A percentile compares a stretch with the other conserved stretches of the same genome.
Conservation (phyloP, 2,113 vertebrate genomes). For the Greenwoodochromis staneri region DNA sequence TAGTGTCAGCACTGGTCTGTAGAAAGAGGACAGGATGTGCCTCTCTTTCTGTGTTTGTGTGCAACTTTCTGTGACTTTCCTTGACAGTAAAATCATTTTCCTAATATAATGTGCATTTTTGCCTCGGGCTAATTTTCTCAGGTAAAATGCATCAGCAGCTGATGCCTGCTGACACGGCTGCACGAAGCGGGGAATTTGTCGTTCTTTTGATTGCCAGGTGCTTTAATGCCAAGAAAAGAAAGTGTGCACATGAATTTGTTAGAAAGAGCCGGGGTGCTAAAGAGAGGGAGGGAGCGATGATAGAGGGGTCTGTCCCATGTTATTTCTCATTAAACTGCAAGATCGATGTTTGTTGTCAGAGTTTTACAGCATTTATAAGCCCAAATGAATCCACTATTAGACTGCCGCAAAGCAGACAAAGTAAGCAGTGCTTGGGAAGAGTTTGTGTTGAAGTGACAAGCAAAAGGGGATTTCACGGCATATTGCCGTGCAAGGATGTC, state of each 20-base stretch:
- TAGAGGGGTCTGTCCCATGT: neutral
- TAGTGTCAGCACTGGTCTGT: slow-evolving; percentile 53
- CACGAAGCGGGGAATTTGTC: neutral
- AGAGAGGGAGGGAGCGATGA: neutral
- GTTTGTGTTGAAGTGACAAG: neutral
- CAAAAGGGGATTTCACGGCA: neutral
- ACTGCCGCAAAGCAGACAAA: neutral
- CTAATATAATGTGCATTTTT: neutral
- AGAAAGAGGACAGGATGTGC: slow-evolving; percentile 39
- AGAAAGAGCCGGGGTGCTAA: neutral
- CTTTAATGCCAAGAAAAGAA: neutral
- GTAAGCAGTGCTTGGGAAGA: neutral
- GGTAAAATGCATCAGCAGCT: neutral
- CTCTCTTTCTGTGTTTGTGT: neutral
- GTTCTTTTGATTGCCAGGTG: slow-evolving; percentile 6
- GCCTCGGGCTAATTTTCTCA: neutral
- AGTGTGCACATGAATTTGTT: neutral
- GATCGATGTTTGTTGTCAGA: slow-evolving; percentile 44
- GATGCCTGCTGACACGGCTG: neutral
- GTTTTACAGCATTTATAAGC: slow-evolving; percentile 42
- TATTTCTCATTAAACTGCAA: slow-evolving; percentile 36
- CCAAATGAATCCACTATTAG: slow-evolving; percentile 25
- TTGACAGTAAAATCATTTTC: neutral
- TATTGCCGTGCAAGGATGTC: neutral
- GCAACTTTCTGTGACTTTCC: neutral